These are phyloP conservation scores for Salvelinus namaycush DNA, from an alignment of 2,113 vertebrate genomes.

Conservation along the genomic window DNA sequence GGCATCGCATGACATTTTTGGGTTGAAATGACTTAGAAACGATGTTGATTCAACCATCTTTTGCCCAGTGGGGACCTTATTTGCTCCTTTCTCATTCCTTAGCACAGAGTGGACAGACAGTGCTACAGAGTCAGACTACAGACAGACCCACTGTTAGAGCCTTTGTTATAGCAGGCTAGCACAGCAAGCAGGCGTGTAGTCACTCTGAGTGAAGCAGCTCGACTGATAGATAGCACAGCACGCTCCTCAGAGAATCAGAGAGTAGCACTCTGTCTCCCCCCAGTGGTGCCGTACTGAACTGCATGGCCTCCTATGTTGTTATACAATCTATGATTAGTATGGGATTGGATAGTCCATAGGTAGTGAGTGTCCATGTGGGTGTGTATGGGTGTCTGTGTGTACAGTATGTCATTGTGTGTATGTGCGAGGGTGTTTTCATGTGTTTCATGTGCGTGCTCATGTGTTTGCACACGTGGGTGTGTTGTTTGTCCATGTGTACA, in stretches of 20 bases:
- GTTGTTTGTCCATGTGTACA: conserved; percentile 2
- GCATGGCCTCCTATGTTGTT: neutral
- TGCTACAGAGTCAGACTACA: neutral
- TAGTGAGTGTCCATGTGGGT: conserved; percentile 7
- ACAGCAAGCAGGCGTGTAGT: conserved; percentile 24
- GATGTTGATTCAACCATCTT: too few relatives aligned
- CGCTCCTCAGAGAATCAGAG: conserved; percentile 50
- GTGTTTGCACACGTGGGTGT: neutral
- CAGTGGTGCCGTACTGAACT: conserved; percentile 48
- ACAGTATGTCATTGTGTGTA: conserved; percentile 18
- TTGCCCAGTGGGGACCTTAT: too few relatives aligned
- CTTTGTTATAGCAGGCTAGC: conserved; percentile 29
- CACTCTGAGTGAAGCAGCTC: conserved; percentile 20
- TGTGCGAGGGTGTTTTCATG: neutral
- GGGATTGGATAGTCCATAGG: too few relatives aligned
- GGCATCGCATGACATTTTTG: too few relatives aligned
- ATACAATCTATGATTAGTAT: too few relatives aligned
- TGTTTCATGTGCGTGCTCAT: neutral
- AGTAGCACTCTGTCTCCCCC: conserved; percentile 70
- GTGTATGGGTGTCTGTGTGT: neutral
- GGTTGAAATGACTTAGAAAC: too few relatives aligned
- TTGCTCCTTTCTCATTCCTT: neutral
- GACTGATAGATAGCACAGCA: conserved; percentile 2
- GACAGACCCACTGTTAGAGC: conserved; percentile 14
- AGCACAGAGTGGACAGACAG: neutral